Evolutionary conservation across 1,140 invertebrate genomes (phyloP), one percentile per base, ranked within the genome.

Genomic region (Aphelinus atriplicis): DNA sequence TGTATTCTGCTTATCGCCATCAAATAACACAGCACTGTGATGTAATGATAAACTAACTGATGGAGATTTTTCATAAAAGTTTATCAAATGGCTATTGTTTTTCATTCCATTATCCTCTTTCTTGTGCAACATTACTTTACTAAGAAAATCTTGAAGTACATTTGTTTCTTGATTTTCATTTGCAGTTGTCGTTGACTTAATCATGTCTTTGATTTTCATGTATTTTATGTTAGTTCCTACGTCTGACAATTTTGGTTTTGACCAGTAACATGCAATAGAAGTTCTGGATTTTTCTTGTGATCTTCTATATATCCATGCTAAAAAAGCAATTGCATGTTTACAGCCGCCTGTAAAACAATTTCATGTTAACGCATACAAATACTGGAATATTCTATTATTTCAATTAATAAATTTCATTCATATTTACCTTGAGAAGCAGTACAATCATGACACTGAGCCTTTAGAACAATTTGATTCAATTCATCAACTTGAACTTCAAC

Each of bases 281-380:
- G 84, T 85, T 43, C 76, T 75, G 50, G 84, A 71, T 42, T 81
- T 81, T 69, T 86, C 81, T 70, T 85, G n/a, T 63, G 65, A 80
- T 51, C 84, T 65, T 64, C 84, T 64, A 80, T 87, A 82, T 10
- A 80, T 48, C 84, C 84, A 86, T 81, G 85, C 85, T 3, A 88
- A 73, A 77, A 86, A 81, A 26, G 83, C 84, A 1, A 73, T 68
- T 7, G 78, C 80, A 80, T 85, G 84, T 77, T 85, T 86, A 63
- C 84, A 86, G 26, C 79, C 81, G 3, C 82, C 73, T 26, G 2
- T 61, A 7, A 61, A n/a, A 26, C 1, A 61, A 1, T 7, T 45
- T 42, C 6, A 26, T 42, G 43, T 26, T 4, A 1, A 55, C 4
- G 10, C 6, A 26, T n/a, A n/a, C n/a, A n/a, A n/a, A n/a, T n/a